A percentile compares a stretch with the other conserved stretches of the same genome.
Evolutionary conservation across 37 sponge, comb jelly and placozoan genomes (phyloP).

Genomic region (Cladorhizidae sp.): DNA sequence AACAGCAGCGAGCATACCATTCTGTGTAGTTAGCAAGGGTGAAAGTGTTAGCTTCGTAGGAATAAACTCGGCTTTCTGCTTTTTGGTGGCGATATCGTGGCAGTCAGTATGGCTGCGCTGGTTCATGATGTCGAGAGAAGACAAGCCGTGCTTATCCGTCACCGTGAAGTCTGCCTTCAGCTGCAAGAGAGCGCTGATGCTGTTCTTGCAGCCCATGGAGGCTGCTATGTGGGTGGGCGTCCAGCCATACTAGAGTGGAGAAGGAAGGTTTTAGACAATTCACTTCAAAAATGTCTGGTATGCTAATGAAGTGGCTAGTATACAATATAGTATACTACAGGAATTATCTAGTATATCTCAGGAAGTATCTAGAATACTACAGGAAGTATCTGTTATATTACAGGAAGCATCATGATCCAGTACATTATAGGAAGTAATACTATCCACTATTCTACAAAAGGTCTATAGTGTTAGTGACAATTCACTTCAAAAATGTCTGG

Average conservation of each 20-base stretch:
- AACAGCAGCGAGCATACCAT: not conserved
- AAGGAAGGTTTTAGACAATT: not conserved
- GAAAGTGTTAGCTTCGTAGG: conserved; percentile 6
- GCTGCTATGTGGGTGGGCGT: conserved; percentile 31
- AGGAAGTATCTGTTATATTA: no score
- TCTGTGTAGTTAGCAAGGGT: not conserved
- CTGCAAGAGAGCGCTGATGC: conserved; percentile 7
- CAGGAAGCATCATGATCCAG: no score
- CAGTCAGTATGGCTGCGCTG: conserved; percentile 15
- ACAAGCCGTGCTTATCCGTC: conserved; percentile 18
- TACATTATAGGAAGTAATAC: no score
- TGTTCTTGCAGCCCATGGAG: conserved; percentile 23
- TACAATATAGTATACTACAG: no score
- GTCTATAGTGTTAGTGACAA: no score
- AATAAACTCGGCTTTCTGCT: not conserved
- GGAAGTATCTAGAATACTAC: no score
- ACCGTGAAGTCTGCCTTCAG: not conserved
- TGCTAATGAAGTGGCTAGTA: no score
- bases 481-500: no score
- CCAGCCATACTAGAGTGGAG: conserved; percentile 18
- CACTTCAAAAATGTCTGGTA: not conserved
- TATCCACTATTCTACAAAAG: no score
- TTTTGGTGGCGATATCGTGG: not conserved
- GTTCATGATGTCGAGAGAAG: conserved; percentile 31
- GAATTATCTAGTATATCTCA: no score